Evolutionary conservation across 2,113 vertebrate species (phyloP).

Genomic region (Pangasianodon hypophthalmus): DNA sequence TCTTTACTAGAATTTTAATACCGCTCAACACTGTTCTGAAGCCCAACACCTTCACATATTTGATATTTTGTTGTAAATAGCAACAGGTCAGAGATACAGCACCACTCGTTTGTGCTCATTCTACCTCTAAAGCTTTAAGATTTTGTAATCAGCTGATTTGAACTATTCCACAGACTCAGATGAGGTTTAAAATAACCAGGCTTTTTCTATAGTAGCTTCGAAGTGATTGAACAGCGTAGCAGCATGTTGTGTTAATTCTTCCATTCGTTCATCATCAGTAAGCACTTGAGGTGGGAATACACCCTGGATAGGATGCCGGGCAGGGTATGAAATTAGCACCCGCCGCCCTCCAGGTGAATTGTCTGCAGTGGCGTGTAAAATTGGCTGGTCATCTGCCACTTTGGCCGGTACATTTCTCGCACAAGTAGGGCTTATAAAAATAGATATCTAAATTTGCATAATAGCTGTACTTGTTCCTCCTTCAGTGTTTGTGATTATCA

Average conservation of each 20-base stretch:
- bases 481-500: no score
- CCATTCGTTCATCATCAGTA: not conserved
- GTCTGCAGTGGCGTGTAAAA: no score
- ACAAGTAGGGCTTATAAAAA: no score
- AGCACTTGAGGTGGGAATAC: not conserved
- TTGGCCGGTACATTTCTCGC: no score
- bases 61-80: not conserved
- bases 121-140: not conserved
- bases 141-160: not conserved
- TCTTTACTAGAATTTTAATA: not conserved
- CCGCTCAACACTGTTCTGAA: not conserved
- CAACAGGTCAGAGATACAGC: not conserved
- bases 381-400: no score
- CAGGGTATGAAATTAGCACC: no score
- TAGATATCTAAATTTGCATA: no score
- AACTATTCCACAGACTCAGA: not conserved
- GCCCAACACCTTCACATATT: not conserved
- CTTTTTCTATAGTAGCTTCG: not conserved
- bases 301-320: not conserved
- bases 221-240: not conserved
- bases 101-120: not conserved
- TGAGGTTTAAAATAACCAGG: not conserved
- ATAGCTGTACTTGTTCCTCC: no score
- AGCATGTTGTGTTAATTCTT: not conserved
- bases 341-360: no score